These are phyloP conservation scores for Micrastur ruficollis DNA, from an alignment of 2,797 vertebrate species.

Conservation along the genomic window DNA sequence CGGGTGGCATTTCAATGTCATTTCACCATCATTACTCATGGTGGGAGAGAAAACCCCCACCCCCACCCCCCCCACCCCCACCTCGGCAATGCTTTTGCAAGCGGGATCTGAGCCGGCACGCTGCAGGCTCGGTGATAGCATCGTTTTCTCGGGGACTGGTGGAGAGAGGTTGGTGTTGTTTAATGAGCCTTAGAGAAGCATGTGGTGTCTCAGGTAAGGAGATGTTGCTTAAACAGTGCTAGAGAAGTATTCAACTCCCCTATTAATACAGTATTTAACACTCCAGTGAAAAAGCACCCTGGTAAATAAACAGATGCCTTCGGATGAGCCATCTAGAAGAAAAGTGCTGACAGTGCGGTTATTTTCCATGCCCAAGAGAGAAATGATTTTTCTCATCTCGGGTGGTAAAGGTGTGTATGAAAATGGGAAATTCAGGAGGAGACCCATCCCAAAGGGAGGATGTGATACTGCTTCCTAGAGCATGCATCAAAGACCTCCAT, in stretches of 20 bases:
- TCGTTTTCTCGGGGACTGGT: fast-evolving
- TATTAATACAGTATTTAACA: not conserved
- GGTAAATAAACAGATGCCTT: not conserved
- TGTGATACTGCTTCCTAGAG: not conserved
- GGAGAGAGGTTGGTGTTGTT: not conserved
- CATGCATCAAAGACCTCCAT: not conserved
- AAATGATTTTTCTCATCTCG: not conserved
- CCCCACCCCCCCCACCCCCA: no score
- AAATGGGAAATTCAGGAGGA: not conserved
- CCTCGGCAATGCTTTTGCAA: not conserved
- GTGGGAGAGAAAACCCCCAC: not conserved
- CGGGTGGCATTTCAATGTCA: not conserved
- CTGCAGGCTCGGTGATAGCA: not conserved
- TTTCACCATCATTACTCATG: not conserved
- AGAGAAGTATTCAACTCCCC: not conserved
- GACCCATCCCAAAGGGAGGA: not conserved
- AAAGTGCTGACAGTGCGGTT: not conserved
- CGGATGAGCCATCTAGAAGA: not conserved
- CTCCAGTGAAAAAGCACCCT: not conserved
- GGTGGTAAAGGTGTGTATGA: not conserved
- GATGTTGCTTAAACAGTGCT: not conserved
- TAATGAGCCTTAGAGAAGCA: not conserved
- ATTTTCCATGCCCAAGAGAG: not conserved
- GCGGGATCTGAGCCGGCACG: fast-evolving
- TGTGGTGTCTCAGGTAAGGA: not conserved